Percentiles rank a stretch among this genome's conserved stretches.
Conservation (phyloP, 2,888 invertebrate species). For the Pseudococcus longispinus region DNA sequence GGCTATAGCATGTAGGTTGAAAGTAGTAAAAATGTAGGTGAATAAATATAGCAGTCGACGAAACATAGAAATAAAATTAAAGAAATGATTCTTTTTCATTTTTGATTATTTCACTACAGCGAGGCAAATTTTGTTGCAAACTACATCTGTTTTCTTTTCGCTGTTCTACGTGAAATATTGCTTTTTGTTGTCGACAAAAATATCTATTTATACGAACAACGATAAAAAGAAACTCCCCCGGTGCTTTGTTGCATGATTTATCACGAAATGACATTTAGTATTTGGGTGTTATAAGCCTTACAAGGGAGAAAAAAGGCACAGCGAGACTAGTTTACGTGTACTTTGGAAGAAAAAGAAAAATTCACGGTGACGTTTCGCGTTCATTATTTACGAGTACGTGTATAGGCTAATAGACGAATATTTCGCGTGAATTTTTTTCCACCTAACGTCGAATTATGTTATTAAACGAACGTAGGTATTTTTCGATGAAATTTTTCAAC, state of each 20-base stretch:
- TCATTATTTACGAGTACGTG: conserved; percentile 2
- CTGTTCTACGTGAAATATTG: background rate
- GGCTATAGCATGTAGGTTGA: too few species aligned
- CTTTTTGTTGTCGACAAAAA: conserved; percentile 20
- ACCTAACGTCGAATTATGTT: background rate
- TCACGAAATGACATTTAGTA: conserved; percentile 11
- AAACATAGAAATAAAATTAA: background rate
- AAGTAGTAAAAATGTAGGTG: too few species aligned
- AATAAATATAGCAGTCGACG: background rate
- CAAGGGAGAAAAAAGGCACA: background rate
- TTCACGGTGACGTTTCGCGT: background rate
- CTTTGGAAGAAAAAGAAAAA: background rate
- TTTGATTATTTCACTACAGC: background rate
- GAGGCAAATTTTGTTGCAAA: background rate
- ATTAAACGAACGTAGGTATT: background rate
- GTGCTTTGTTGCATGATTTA: conserved; percentile 28
- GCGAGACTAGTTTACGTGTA: background rate
- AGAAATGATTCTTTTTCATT: background rate
- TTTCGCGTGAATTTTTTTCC: background rate
- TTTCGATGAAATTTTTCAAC: background rate
- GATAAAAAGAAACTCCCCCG: conserved; percentile 5
- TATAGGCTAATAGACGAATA: conserved; percentile 9
- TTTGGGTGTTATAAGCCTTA: conserved; percentile 6
- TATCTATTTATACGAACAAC: conserved; percentile 24
- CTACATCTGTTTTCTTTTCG: conserved; percentile 13